Base-by-base conservation (phyloP, 2,888 invertebrate genomes). In the Noctua pronuba region DNA sequence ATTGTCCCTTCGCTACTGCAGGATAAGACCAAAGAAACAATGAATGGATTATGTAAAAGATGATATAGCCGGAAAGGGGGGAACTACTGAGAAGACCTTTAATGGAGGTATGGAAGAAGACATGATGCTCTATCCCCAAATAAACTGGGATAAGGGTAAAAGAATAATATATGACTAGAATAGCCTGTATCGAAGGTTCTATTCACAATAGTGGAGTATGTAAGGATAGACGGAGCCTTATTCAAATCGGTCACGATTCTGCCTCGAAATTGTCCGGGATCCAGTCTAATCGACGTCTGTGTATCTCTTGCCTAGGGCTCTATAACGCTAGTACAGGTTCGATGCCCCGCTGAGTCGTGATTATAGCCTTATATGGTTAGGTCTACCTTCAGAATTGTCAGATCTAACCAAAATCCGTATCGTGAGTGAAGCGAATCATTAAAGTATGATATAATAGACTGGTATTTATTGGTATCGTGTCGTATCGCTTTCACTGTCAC, bases 221-320 rank as follows among this genome's bases (percentile, higher is more conserved):
- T 52, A 8, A 28, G 49, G 5, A 13, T 55, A 13, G 4, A 31
- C 16, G 49, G n/a, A 62, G 24, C 1, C 10, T 35, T 41, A 62
- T 60, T 28, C 24, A 44, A 71, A 72, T 62, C 4, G 13, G 8
- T 49, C 41, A 24, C 46, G 41, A 70, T 62, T 79, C 13, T 13
- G 3, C 21, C 18, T 49, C 2, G 3, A 55, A 77, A 77, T 52
- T 41, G 65, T 65, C 18, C 31, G 6, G 28, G 3, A 52, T 28
- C 4, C 18, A 28, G 1, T n/a, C 21, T 31, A 7, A 31, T n/a
- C 38, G 38, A 8, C 31, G 49, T 31, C n/a, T 41, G 31, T 49
- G 62, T 21, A n/a, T 16, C 7, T 41, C 31, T 62, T 10, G 18
- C 38, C 24, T 41, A 21, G 7, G n/a, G 8, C 24, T 49, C 13